phyloP scores from a whole-genome alignment of 2,797 vertebrate species.

The Acanthurus lineatus region DNA sequence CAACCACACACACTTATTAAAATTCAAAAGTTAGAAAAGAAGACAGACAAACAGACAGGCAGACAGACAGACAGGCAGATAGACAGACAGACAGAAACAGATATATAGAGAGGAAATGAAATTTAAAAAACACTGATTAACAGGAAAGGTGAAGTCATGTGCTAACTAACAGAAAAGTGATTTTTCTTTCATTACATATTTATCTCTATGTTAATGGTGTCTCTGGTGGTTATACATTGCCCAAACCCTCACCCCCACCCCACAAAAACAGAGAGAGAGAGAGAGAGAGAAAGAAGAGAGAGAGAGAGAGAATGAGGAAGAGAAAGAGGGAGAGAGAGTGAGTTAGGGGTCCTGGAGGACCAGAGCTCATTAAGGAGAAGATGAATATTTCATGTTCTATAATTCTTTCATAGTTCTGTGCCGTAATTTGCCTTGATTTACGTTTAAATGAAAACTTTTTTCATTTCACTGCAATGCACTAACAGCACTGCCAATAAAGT shows the following conservation, averaged over 20 bases:
- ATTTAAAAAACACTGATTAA: constrained; percentile 71
- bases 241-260: constrained; percentile 6
- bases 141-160: constrained; percentile 84
- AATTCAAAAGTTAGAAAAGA: constrained; percentile 12
- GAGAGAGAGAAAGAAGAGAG: background rate
- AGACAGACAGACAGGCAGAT: constrained; percentile 18
- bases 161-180: constrained; percentile 82
- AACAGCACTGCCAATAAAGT: constrained; percentile 52
- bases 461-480: constrained; percentile 78
- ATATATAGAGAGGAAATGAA: constrained; percentile 22
- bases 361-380: constrained; percentile 84
- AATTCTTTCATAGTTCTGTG: constrained; percentile 86
- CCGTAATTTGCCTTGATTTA: constrained; percentile 84
- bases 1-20: constrained; percentile 47
- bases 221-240: constrained; percentile 70
- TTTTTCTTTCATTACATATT: constrained; percentile 86
- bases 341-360: constrained; percentile 68
- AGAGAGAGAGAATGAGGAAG: background rate
- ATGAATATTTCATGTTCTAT: constrained; percentile 87
- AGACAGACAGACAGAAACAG: constrained; percentile 24
- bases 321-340: constrained; percentile 33
- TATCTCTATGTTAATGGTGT: constrained; percentile 86
- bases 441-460: constrained; percentile 76
- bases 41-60: constrained; percentile 36
- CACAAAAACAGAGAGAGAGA: background rate